Base-by-base conservation (phyloP, 2,888 invertebrate species). In the Eristalinus sepulchralis region DNA sequence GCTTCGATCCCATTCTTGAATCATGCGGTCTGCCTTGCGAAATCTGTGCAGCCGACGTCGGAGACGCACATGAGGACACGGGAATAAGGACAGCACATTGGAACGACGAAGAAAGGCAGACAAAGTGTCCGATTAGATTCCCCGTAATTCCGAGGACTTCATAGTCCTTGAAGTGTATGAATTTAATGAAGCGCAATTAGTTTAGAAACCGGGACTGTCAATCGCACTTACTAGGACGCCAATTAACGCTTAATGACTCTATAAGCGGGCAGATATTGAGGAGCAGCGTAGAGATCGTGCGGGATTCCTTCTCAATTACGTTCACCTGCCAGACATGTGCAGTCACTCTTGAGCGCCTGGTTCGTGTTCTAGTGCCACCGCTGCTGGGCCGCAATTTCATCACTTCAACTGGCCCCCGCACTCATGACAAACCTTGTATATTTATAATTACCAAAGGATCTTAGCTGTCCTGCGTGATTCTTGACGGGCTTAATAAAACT, bases 121-220 rank as follows among this genome's bases (percentile, higher is more conserved):
- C n/a, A 24, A 33, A 34, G 53, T 24, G 11, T n/a, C n/a, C 53
- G 20, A 55, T 63, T 53, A 34, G 34, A 8, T 62, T n/a, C 4
- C n/a, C 13, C 10, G 24, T 6, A 33, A 63, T 33, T 66, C 11
- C 17, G 0, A n/a, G 13, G 22, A 33, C 11, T 53, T 39, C 24
- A 62, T 31, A 33, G 33, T 13, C 34, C 27, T 8, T 57, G 20
- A 20, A 55, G 27, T 24, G 63, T 63, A 24, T 24, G 24, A 53
- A 63, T 63, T 55, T 73, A 73, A 73, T 73, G 53, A 63, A 55
- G 34, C 55, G 24, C 55, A 53, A 73, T 73, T 64, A 55, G 73
- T 11, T 73, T 55, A 34, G 63, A 22, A n/a, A 53, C 47, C 66
- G 27, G 6, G 47, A n/a, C 47, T 47, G 47, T 1, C 36, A 67